Conservation (phyloP, 1,140 invertebrate species). For the Drosophila lacteicornis region DNA sequence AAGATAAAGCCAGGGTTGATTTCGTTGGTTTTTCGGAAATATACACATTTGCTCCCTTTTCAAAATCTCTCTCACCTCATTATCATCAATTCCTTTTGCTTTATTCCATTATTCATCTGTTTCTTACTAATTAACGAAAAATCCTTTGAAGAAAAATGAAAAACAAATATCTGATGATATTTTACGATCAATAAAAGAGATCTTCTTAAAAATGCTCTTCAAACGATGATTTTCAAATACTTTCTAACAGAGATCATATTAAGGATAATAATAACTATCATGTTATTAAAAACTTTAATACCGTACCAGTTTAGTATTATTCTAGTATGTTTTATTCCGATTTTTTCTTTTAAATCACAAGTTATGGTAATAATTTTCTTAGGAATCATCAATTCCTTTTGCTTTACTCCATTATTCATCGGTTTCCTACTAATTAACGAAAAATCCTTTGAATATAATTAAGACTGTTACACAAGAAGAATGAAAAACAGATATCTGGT, state of each 20-base stretch:
- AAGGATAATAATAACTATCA: neutral
- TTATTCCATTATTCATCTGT: neutral
- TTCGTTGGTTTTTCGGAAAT: neutral
- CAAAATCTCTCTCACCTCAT: neutral
- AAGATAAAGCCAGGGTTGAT: conserved; percentile 19
- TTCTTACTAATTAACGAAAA: neutral
- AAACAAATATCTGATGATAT: no score
- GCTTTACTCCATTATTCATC: neutral
- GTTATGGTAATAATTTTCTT: neutral
- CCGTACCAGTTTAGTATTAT: neutral
- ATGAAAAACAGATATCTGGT: neutral
- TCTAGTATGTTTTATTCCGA: neutral
- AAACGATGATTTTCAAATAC: no score
- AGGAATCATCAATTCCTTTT: conserved; percentile 5
- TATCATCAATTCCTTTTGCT: conserved; percentile 2
- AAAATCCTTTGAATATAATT: neutral
- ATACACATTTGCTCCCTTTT: conserved; percentile 4
- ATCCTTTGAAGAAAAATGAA: neutral
- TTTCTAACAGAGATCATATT: neutral
- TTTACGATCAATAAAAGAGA: neutral
- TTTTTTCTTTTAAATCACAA: neutral
- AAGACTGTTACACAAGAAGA: no score
- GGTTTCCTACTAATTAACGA: neutral
- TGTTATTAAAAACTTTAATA: neutral
- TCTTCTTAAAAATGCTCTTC: no score